Evolutionary conservation across 2,888 invertebrate species (phyloP), one percentile per base, ranked within the genome.

Genomic region (Euzophera pinguis): DNA sequence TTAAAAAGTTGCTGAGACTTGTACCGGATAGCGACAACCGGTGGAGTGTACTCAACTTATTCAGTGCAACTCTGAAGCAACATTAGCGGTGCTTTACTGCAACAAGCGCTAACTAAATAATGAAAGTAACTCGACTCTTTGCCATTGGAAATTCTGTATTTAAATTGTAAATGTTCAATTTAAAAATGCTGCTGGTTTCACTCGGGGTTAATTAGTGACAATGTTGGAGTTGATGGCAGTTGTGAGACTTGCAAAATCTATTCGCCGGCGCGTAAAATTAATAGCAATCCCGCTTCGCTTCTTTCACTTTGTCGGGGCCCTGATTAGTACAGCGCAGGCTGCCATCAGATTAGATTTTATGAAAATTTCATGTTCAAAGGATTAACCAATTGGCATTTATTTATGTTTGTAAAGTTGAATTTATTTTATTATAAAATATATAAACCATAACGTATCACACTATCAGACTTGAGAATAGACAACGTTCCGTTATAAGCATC

Each of bases 1-100:
- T 85, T 85, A 85, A 85, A 85, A 86, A 83, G 82, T 84, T 83
- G 73, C 72, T 63, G 77, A 69, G 76, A 69, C 73, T 78, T 73
- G 74, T 75, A 68, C 70, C 69, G 74, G 69, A 69, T 71, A 73
- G 75, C 81, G 78, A 81, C 84, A 82, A 78, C 75, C 67, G 65
- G 62, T 64, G 57, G 63, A 81, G 78, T 69, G 78, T 69, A 61
- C 81, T 80, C 61, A 72, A 77, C 62, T 79, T 72, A 67, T 65
- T 69, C 67, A 69, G 61, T 57, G 62, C 65, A 71, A 70, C 69
- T 74, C 65, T 51, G 61, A 48, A 62, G 70, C 63, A 67, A 74
- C 72, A 77, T 76, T 72, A 73, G 64, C 69, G 61, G 56, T 58
- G 49, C 57, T 59, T 58, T 58, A 54, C 60, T 58, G 58, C 58